Evolutionary conservation across 1,140 invertebrate genomes (phyloP).

Genomic region (Drosophila punjabiensis): DNA sequence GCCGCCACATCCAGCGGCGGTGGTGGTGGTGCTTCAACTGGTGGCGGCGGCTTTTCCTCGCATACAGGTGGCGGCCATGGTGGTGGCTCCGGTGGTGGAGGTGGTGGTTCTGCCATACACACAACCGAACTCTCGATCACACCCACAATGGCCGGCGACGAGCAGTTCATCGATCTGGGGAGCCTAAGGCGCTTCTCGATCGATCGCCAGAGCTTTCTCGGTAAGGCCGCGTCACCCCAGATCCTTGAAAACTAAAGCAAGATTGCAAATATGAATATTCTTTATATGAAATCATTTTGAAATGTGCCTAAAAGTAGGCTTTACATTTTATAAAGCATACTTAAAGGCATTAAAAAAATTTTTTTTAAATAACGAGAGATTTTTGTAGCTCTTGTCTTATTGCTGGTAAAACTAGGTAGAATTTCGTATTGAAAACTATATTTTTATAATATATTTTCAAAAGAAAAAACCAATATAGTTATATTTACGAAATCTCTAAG

Average conservation of each 20-base stretch:
- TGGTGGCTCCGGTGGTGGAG: constrained; percentile 31
- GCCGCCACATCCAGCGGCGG: constrained; percentile 8
- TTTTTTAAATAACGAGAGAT: not conserved
- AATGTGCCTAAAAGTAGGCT: not conserved
- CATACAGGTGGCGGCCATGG: constrained; percentile 28
- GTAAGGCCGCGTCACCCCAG: constrained; percentile 63
- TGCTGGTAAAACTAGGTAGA: not conserved
- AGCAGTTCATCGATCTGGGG: constrained; percentile 84
- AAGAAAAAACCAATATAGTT: not conserved
- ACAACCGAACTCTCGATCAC: constrained; percentile 83
- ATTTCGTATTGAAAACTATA: not conserved
- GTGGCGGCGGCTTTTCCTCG: constrained; percentile 16
- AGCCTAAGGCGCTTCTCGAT: constrained; percentile 83
- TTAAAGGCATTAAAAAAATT: not conserved
- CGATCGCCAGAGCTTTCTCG: constrained; percentile 84
- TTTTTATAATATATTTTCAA: not conserved
- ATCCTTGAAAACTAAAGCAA: constrained; percentile 4
- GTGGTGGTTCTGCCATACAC: constrained; percentile 59
- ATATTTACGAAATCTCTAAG: not conserved
- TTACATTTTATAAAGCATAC: not conserved
- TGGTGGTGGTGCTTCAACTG: constrained; percentile 26
- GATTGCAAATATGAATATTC: not conserved
- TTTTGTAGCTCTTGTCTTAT: not conserved
- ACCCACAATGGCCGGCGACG: constrained; percentile 78
- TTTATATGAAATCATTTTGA: constrained; percentile 1